Percentiles rank a stretch among this genome's conserved stretches.
phyloP scores from a whole-genome alignment of 2,113 vertebrate genomes.

The Alligator sinensis region DNA sequence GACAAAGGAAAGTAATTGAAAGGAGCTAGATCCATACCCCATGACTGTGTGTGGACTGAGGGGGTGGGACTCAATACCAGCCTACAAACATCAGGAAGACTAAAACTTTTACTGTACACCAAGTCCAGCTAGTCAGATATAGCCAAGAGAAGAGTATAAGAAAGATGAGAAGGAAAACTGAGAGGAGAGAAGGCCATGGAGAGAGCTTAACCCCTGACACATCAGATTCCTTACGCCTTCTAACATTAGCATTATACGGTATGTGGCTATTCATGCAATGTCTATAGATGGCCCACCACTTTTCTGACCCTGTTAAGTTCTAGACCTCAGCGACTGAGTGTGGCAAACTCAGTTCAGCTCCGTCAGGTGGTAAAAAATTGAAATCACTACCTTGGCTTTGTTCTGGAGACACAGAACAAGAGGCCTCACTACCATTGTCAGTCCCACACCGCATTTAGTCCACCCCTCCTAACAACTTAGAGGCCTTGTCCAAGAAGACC shows the following conservation, averaged over 20 bases:
- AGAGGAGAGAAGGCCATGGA: not conserved
- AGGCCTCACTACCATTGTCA: not conserved
- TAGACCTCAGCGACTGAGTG: not conserved
- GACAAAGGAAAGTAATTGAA: not conserved
- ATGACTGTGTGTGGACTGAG: no score
- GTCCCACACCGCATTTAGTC: not conserved
- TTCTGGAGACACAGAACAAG: not conserved
- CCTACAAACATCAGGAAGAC: not conserved
- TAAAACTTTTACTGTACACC: no score
- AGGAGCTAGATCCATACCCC: not conserved
- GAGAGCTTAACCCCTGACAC: not conserved
- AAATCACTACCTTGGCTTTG: not conserved
- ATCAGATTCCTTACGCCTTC: not conserved
- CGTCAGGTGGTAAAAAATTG: not conserved
- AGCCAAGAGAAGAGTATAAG: accelerated
- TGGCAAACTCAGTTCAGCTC: not conserved
- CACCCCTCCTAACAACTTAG: not conserved
- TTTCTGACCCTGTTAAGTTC: not conserved
- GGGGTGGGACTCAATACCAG: accelerated
- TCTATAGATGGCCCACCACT: not conserved
- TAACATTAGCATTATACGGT: not conserved
- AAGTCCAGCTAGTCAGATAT: not conserved
- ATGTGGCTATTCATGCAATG: not conserved
- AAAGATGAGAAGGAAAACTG: not conserved
- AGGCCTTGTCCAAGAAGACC: not conserved